Base-by-base conservation (phyloP, 1,140 invertebrate species). In the Ephestia elutella region DNA sequence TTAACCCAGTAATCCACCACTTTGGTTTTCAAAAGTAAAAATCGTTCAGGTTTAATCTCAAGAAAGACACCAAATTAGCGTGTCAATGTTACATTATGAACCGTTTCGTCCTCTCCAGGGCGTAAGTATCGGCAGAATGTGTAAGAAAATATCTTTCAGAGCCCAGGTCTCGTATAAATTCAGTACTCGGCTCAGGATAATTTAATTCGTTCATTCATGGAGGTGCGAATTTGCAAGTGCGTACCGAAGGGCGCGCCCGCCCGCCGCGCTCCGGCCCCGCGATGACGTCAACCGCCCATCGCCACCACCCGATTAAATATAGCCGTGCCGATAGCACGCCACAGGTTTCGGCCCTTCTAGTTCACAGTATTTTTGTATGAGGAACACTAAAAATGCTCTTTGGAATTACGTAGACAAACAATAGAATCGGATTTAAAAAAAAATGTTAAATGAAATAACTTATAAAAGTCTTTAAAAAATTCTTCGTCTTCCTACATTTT, bases 181-280 rank as follows among this genome's bases (percentile, higher is more conserved):
- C 69, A 63, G 62, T 61, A 63, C 66, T 58, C 68, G 69, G 68
- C 66, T 73, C 67, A 70, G 70, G 66, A 84, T 84, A 83, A 83
- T 85, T 75, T 80, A 77, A 86, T 84, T 82, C 71, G 61, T 79
- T 68, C 82, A 87, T 85, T 87, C 80, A 87, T 86, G 75, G 78
- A 80, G 76, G 82, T 80, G 80, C 82, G 81, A 87, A 86, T 85
- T 85, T 81, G 79, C 76, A 82, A 87, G 84, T 87, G 81, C 82
- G 82, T 87, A 82, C 72, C 69, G 70, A 75, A 82, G 79, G 80
- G 82, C 79, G 82, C 81, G 80, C 74, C 80, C 53, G 60, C 55
- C 38, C 57, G 58, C 50, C 56, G 63, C 51, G 18, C 53, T 57
- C 66, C 63, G 67, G 56, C 71, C 61, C 64, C 55, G 59, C 65